Percentiles rank a stretch among this genome's conserved stretches.
Conservation (phyloP, 2,888 invertebrate species). For the Aleiodes testaceus region DNA sequence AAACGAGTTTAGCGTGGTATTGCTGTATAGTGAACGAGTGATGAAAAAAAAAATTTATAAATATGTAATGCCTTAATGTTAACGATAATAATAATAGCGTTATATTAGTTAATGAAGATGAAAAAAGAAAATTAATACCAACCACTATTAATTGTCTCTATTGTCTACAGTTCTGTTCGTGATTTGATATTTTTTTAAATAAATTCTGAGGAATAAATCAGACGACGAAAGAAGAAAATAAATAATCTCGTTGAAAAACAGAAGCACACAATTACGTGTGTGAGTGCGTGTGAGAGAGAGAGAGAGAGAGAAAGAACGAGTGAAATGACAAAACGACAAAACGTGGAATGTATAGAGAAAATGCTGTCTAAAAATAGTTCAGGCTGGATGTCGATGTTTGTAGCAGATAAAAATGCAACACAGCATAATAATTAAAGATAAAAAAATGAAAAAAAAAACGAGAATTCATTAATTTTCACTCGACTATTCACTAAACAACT, state of each 20-base stretch:
- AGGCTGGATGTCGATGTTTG: conserved; percentile 73
- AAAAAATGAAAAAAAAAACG: conserved; percentile 71
- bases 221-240: no score
- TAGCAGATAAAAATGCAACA: conserved; percentile 68
- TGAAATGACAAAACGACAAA: conserved; percentile 49
- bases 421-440: conserved; percentile 65
- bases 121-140: conserved; percentile 19
- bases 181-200: conserved; percentile 67
- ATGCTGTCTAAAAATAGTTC: conserved; percentile 71
- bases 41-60: conserved; percentile 64
- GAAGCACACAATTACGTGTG: background rate
- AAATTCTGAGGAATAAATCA: conserved; percentile 43
- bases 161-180: conserved; percentile 64
- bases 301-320: conserved; percentile 23
- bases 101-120: conserved; percentile 63
- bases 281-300: background rate
- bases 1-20: conserved; percentile 66
- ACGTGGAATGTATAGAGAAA: conserved; percentile 61
- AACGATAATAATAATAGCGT: conserved; percentile 71
- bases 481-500: conserved; percentile 7
- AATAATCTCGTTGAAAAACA: conserved; percentile 17
- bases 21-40: conserved; percentile 68
- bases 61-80: conserved; percentile 73
- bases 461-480: conserved; percentile 50
- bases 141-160: conserved; percentile 59